phyloP scores from a whole-genome alignment of 64 coral and sea anemone genomes.

The Actinia equina region DNA sequence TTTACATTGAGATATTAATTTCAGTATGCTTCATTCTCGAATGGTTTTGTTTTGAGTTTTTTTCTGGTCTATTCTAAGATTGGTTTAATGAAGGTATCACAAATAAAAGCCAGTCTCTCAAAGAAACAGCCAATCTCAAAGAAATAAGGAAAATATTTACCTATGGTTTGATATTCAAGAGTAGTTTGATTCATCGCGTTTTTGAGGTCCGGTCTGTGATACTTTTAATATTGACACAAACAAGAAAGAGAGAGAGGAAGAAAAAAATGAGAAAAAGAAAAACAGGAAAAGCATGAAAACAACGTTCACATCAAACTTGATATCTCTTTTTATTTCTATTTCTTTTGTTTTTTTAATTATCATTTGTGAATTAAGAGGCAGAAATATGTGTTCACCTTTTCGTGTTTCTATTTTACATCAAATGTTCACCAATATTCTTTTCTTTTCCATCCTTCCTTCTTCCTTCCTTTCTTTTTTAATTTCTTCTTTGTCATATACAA shows the following conservation, averaged over 20 bases:
- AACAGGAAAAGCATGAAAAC: neutral
- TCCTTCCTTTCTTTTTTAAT: neutral
- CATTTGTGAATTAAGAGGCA: neutral
- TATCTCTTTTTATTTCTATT: neutral
- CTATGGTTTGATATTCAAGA: conserved; percentile 6
- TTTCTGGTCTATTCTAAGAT: conserved; percentile 20
- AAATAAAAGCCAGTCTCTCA: conserved; percentile 10
- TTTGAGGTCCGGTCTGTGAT: neutral
- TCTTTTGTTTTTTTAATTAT: neutral
- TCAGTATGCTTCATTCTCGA: neutral
- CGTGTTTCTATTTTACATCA: neutral
- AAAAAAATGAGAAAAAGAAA: neutral
- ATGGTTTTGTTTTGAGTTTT: neutral
- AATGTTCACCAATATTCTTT: too few relatives aligned
- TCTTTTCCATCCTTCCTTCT: too few relatives aligned
- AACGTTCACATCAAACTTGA: neutral
- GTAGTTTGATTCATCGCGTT: neutral
- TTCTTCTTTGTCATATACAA: too few relatives aligned
- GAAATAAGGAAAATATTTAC: conserved; percentile 26
- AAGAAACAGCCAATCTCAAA: conserved; percentile 9
- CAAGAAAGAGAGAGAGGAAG: neutral
- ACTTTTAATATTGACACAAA: conserved; percentile 1
- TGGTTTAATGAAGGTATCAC: conserved; percentile 4
- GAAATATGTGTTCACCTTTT: neutral
- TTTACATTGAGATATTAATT: conserved; percentile 26